Percentiles rank a stretch among this genome's conserved stretches.
Evolutionary conservation across 2,888 invertebrate genomes (phyloP).

Genomic region (Lasioglossum marginatum): DNA sequence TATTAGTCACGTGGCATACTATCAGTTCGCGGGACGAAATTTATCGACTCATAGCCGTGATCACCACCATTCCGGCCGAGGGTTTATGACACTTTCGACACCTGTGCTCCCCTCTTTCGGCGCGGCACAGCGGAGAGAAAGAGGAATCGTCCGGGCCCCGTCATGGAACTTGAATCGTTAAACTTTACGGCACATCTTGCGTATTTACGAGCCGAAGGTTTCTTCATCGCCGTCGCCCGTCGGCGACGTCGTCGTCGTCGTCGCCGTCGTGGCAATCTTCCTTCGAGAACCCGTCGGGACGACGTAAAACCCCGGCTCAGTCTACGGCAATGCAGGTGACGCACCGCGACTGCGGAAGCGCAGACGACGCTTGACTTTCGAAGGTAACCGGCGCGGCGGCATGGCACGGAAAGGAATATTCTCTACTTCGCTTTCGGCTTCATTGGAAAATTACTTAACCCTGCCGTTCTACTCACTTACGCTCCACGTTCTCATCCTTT

Average conservation of each 20-base stretch:
- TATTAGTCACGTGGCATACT: conserved; percentile 46
- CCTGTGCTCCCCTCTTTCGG: conserved; percentile 48
- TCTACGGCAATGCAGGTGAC: conserved; percentile 66
- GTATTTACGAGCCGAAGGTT: conserved; percentile 71
- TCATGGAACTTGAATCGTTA: conserved; percentile 72
- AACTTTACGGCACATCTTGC: conserved; percentile 72
- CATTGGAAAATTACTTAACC: background rate
- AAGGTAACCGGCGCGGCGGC: background rate
- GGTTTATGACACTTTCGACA: conserved; percentile 68
- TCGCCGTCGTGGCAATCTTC: conserved; percentile 45
- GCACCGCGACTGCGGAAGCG: conserved; percentile 49
- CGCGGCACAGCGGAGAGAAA: conserved; percentile 8
- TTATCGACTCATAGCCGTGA: conserved; percentile 58
- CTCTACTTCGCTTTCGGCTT: background rate
- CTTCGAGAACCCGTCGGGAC: conserved; percentile 40
- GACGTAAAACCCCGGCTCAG: conserved; percentile 42
- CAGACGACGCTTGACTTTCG: background rate
- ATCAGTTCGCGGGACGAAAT: conserved; percentile 41
- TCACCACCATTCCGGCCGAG: conserved; percentile 35
- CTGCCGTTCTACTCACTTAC: background rate
- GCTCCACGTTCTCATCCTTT: background rate
- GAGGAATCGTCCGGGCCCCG: background rate
- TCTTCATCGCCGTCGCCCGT: conserved; percentile 45
- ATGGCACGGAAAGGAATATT: background rate
- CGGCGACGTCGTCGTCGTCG: conserved; percentile 28